Percentiles rank a stretch among this genome's conserved stretches.
Evolutionary conservation across 2,888 invertebrate species (phyloP).

Genomic region (Gonocerus acuteangulatus): DNA sequence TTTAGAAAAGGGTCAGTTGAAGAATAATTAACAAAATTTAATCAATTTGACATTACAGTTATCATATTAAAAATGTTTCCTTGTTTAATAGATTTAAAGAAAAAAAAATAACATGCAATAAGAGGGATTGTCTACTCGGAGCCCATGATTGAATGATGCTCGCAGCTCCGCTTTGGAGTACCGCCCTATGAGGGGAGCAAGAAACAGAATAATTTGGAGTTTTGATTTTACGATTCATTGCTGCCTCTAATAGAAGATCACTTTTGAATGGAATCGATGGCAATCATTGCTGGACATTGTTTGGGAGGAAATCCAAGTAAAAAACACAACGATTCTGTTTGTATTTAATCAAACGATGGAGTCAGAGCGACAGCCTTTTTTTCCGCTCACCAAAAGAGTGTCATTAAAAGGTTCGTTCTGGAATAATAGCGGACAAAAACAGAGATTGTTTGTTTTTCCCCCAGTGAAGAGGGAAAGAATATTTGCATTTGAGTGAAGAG

Average conservation of each 20-base stretch:
- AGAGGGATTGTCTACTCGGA: too few relatives aligned
- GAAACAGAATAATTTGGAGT: not conserved
- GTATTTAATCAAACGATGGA: conserved; percentile 12
- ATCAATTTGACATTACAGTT: too few relatives aligned
- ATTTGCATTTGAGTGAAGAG: too few relatives aligned
- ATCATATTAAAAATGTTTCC: too few relatives aligned
- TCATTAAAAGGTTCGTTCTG: not conserved
- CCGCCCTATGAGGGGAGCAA: too few relatives aligned
- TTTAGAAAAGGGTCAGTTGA: too few relatives aligned
- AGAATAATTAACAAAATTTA: too few relatives aligned
- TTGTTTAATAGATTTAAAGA: too few relatives aligned
- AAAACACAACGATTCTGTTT: conserved; percentile 15
- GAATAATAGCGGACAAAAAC: not conserved
- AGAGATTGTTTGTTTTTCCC: not conserved
- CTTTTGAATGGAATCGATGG: conserved; percentile 4
- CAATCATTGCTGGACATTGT: conserved; percentile 10
- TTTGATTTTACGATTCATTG: not conserved
- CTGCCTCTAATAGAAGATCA: conserved; percentile 5
- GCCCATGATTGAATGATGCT: too few relatives aligned
- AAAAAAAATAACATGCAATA: too few relatives aligned
- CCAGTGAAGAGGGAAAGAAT: too few relatives aligned
- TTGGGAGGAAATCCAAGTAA: not conserved
- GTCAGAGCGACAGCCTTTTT: not conserved
- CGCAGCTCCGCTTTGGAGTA: too few relatives aligned
- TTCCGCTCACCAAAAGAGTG: not conserved